Evolutionary conservation across 2,113 vertebrate species (phyloP).

Genomic region (Promerops cafer): DNA sequence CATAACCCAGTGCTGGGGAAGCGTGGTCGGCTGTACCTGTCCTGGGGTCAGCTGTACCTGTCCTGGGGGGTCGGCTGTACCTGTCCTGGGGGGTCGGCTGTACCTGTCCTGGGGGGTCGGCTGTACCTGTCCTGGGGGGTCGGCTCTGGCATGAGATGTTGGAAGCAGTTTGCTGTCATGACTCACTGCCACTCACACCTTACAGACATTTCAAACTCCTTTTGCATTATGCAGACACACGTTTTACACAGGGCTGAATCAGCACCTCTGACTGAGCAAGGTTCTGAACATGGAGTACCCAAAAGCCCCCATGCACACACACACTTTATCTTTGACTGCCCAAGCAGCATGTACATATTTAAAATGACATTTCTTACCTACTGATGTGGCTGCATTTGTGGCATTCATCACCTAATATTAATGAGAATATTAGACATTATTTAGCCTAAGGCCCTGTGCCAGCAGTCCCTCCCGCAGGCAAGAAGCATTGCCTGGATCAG

Average conservation of each 20-base stretch:
- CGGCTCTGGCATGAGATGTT: not conserved
- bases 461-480: not conserved
- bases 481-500: not conserved
- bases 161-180: not conserved
- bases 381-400: not conserved
- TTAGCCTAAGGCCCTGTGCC: not conserved
- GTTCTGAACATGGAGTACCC: not conserved
- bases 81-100: not conserved
- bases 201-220: not conserved
- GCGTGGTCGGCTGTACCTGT: fast-evolving
- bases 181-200: not conserved
- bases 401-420: not conserved
- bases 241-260: fast-evolving
- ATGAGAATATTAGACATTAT: not conserved
- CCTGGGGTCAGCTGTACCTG: no score
- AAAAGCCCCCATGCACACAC: not conserved
- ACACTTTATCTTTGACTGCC: not conserved
- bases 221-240: not conserved
- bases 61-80: not conserved
- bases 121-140: not conserved
- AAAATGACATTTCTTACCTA: not conserved
- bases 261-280: not conserved
- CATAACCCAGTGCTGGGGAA: fast-evolving
- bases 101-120: not conserved
- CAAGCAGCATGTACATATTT: not conserved